A percentile compares a stretch with the other conserved stretches of the same genome.
phyloP scores from a whole-genome alignment of 2,797 vertebrate species.

The Gallinago solitaria region DNA sequence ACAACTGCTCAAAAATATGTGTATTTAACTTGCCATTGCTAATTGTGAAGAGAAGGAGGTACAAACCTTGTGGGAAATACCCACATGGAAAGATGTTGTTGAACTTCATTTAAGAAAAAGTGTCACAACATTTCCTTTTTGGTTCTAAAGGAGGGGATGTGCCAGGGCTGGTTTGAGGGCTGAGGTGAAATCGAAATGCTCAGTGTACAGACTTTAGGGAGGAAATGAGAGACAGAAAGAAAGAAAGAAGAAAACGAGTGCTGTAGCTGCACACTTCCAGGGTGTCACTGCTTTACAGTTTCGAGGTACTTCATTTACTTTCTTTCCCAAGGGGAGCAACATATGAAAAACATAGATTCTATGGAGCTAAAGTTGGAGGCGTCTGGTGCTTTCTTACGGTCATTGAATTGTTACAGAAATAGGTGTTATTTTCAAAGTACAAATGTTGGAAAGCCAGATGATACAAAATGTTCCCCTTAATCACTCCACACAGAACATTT shows the following conservation, averaged over 20 bases:
- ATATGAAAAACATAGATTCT: background rate
- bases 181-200: constrained; percentile 25
- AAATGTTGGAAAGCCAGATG: background rate
- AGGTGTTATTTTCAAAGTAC: constrained; percentile 25
- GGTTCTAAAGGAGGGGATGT: background rate
- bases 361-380: background rate
- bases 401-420: background rate
- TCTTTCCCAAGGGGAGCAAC: background rate
- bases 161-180: background rate
- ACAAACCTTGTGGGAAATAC: constrained; percentile 17
- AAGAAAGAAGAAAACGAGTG: background rate
- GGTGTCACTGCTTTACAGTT: background rate
- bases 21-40: constrained; percentile 44
- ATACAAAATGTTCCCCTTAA: background rate
- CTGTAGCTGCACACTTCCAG: background rate
- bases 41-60: constrained; percentile 23
- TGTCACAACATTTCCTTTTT: constrained; percentile 17
- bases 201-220: background rate
- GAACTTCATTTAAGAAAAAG: constrained; percentile 7
- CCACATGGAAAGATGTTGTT: background rate
- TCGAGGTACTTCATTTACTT: background rate
- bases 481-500: background rate
- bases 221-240: constrained; percentile 17
- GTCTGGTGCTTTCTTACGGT: background rate
- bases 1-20: constrained; percentile 44